These are phyloP conservation scores for Lithophane socia DNA, from an alignment of 2,888 invertebrate species.

Conservation along the genomic window DNA sequence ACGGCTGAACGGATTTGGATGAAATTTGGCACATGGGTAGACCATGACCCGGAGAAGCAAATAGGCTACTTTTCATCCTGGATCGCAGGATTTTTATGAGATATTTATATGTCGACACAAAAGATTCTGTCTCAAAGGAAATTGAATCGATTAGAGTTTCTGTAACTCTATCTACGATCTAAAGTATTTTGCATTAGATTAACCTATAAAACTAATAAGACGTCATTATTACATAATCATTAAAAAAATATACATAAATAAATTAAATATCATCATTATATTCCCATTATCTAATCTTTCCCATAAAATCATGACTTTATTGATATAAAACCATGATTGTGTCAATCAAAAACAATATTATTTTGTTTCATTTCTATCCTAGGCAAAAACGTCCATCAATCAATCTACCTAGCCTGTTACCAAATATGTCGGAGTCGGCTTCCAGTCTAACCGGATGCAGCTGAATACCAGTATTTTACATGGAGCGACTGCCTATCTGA, in stretches of 20 bases:
- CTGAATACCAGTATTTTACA: not conserved
- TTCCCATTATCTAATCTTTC: not conserved
- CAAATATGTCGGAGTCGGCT: not conserved
- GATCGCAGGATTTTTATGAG: no score
- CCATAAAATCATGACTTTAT: not conserved
- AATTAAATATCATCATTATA: not conserved
- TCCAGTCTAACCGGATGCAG: not conserved
- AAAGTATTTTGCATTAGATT: slow-evolving; percentile 6
- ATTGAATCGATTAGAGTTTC: not conserved
- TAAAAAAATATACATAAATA: not conserved
- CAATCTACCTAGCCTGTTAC: not conserved
- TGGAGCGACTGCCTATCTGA: not conserved
- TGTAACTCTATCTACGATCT: not conserved
- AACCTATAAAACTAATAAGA: not conserved
- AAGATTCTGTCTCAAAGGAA: rapidly evolving
- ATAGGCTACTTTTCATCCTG: no score
- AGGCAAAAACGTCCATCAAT: no score
- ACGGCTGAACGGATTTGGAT: no score
- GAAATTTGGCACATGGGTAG: no score
- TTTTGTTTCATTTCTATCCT: no score
- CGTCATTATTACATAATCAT: no score
- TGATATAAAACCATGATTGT: not conserved
- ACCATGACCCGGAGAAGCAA: no score
- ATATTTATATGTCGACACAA: no score
- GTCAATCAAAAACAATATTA: no score